phyloP scores from a whole-genome alignment of 2,113 vertebrate genomes.

The Solea senegalensis region DNA sequence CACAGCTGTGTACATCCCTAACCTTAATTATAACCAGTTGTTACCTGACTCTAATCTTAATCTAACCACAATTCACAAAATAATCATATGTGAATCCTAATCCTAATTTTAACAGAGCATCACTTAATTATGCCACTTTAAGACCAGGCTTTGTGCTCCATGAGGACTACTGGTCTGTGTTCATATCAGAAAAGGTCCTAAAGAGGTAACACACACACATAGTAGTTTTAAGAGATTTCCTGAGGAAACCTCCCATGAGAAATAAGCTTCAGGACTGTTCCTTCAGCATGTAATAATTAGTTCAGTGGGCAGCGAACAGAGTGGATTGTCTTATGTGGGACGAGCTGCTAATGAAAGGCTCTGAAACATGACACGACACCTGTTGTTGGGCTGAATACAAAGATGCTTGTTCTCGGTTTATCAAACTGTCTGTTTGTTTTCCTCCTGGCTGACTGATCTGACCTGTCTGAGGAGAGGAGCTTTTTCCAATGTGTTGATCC shows the following conservation, averaged over 20 bases:
- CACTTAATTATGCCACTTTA: too few species aligned
- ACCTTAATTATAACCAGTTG: too few species aligned
- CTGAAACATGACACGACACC: slow-evolving; percentile 73
- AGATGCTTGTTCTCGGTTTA: slow-evolving; percentile 55
- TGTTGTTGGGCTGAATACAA: slow-evolving; percentile 66
- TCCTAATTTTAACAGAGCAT: too few species aligned
- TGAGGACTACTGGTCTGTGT: too few species aligned
- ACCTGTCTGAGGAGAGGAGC: slow-evolving; percentile 8
- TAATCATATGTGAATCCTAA: too few species aligned
- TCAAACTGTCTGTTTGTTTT: slow-evolving; percentile 31
- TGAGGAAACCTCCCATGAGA: slow-evolving; percentile 53
- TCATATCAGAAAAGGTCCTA: too few species aligned
- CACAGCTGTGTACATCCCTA: slow-evolving; percentile 10
- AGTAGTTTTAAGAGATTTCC: slow-evolving; percentile 32
- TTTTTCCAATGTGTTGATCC: slow-evolving; percentile 33
- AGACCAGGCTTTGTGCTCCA: too few species aligned
- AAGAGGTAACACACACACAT: not conserved
- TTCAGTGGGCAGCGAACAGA: slow-evolving; percentile 42
- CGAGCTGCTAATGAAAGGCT: slow-evolving; percentile 51
- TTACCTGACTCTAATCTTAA: too few species aligned
- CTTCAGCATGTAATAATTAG: slow-evolving; percentile 63
- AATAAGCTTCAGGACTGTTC: slow-evolving; percentile 38
- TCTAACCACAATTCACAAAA: too few species aligned
- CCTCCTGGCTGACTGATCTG: slow-evolving; percentile 5
- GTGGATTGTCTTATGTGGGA: slow-evolving; percentile 64